Evolutionary conservation across 2,797 vertebrate genomes (phyloP).

Genomic region (Halcyon smyrnensis): DNA sequence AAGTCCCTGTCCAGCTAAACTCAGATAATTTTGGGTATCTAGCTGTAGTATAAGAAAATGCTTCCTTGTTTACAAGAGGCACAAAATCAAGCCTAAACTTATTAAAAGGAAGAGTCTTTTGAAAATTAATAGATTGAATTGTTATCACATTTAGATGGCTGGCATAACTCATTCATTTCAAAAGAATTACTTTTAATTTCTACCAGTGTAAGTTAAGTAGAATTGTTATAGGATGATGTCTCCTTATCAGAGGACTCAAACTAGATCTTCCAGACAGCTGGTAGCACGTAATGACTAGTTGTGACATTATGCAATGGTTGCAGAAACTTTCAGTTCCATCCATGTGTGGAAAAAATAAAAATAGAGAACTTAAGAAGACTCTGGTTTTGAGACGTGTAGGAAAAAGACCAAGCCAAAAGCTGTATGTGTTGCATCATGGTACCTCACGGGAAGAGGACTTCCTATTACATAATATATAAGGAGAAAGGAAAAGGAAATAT

Average conservation of each 20-base stretch:
- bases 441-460: background rate
- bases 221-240: background rate
- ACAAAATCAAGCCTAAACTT: background rate
- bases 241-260: background rate
- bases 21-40: background rate
- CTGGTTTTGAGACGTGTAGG: background rate
- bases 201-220: background rate
- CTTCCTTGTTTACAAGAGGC: background rate
- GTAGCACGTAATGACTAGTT: background rate
- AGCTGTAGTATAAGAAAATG: background rate
- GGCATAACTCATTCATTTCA: background rate
- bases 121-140: background rate
- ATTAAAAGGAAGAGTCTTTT: background rate
- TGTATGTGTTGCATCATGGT: background rate
- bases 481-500: background rate
- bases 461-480: background rate
- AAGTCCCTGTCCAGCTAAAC: background rate
- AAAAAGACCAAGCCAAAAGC: background rate
- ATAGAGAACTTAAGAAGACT: background rate
- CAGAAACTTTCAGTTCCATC: constrained; percentile 21
- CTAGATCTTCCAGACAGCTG: background rate
- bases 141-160: background rate
- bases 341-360: background rate
- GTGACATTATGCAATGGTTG: background rate
- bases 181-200: background rate